Percentiles rank a stretch among this genome's conserved stretches.
These are phyloP conservation scores for Onychomys leucogaster DNA, from an alignment of 2,797 vertebrate genomes.

Conservation along the genomic window DNA sequence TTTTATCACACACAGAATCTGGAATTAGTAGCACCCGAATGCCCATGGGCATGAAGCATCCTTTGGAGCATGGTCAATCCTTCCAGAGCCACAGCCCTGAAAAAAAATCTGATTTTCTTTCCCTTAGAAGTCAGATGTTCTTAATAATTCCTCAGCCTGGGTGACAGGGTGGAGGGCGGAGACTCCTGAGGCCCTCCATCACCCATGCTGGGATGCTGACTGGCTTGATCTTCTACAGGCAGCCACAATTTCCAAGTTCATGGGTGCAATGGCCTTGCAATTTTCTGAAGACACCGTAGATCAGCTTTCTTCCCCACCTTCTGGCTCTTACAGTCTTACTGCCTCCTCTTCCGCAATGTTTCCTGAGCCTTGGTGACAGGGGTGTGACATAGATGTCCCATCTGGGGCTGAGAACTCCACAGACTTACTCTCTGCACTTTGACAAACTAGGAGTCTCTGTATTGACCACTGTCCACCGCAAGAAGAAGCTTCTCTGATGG, in stretches of 20 bases:
- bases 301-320: not conserved
- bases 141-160: not conserved
- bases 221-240: not conserved
- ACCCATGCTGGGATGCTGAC: not conserved
- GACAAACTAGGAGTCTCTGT: not conserved
- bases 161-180: not conserved
- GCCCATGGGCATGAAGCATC: not conserved
- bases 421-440: not conserved
- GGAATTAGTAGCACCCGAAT: not conserved
- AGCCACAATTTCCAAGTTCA: not conserved
- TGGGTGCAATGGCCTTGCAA: not conserved
- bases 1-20: not conserved
- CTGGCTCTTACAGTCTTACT: not conserved
- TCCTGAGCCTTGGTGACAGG: not conserved
- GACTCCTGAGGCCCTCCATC: not conserved
- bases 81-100: not conserved
- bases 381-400: not conserved
- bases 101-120: not conserved
- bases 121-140: not conserved
- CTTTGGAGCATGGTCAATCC: not conserved
- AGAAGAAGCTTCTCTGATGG: not conserved
- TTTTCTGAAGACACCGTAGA: not conserved
- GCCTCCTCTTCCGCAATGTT: not conserved
- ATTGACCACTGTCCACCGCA: not conserved
- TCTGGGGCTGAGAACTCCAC: not conserved